Percentiles rank a stretch among this genome's conserved stretches.
These are phyloP conservation scores for Lates japonicus DNA, from an alignment of 2,797 vertebrate species.

Conservation along the genomic window DNA sequence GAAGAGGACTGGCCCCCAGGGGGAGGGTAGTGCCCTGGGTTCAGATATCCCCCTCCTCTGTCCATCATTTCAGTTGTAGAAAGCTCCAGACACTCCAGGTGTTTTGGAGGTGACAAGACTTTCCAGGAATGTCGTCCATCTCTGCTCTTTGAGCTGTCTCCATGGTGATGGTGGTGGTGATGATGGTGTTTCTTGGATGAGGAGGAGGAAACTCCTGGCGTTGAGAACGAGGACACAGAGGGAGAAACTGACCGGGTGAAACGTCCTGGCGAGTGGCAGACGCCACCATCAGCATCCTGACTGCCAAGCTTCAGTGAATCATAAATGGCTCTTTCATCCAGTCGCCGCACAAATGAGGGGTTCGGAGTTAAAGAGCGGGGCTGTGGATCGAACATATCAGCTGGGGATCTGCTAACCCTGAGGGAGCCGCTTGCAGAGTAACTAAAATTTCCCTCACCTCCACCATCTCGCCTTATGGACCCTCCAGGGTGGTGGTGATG, in stretches of 20 bases:
- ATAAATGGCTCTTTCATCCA: conserved; percentile 96
- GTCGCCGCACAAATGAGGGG: conserved; percentile 86
- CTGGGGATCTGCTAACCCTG: conserved; percentile 86
- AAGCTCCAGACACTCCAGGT: conserved; percentile 88
- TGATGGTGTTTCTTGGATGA: conserved; percentile 83
- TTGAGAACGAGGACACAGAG: conserved; percentile 85
- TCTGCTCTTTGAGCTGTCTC: conserved; percentile 88
- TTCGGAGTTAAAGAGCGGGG: conserved; percentile 87
- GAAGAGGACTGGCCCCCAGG: conserved; percentile 79
- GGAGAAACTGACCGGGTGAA: conserved; percentile 85
- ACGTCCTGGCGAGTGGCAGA: conserved; percentile 83
- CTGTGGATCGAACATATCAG: conserved; percentile 90
- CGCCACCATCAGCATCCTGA: conserved; percentile 85
- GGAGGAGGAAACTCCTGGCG: conserved; percentile 80
- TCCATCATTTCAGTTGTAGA: conserved; percentile 81
- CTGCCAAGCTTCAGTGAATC: conserved; percentile 95
- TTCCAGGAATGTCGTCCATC: conserved; percentile 93
- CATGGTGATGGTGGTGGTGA: conserved; percentile 81
- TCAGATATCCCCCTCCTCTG: conserved; percentile 79
- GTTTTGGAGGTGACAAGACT: conserved; percentile 91
- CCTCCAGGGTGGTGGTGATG: conserved; percentile 87
- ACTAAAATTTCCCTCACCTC: conserved; percentile 89
- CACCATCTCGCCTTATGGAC: conserved; percentile 88
- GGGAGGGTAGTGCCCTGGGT: conserved; percentile 77
- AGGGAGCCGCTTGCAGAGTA: conserved; percentile 94